A percentile compares a stretch with the other conserved stretches of the same genome.
Evolutionary conservation across 2,113 vertebrate species (phyloP).

Genomic region (Uria lomvia): DNA sequence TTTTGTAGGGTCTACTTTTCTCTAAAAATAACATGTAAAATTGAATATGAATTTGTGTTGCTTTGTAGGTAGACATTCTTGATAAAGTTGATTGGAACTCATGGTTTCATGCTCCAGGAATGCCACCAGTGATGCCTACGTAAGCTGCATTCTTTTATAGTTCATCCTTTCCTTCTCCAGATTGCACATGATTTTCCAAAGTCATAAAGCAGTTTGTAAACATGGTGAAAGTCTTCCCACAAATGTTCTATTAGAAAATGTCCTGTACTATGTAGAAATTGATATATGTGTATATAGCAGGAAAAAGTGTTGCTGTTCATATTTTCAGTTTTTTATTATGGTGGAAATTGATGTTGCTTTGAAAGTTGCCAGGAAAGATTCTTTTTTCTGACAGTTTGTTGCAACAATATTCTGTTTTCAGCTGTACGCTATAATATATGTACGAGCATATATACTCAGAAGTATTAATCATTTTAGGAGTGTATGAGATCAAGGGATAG

Average conservation of each 20-base stretch:
- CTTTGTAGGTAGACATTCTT: slow-evolving; percentile 84
- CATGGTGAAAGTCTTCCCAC: background rate
- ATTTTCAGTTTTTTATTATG: background rate
- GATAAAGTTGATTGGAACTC: slow-evolving; percentile 92
- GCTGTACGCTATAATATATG: background rate
- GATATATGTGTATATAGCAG: background rate
- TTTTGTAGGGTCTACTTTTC: background rate
- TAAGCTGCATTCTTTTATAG: slow-evolving; percentile 62
- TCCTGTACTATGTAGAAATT: background rate
- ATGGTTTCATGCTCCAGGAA: slow-evolving; percentile 92
- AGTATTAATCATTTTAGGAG: background rate
- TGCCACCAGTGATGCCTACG: slow-evolving; percentile 89
- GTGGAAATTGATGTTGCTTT: background rate
- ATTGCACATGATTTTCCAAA: background rate
- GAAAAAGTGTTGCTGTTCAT: background rate
- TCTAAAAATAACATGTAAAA: background rate
- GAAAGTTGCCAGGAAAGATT: background rate
- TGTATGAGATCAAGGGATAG: background rate
- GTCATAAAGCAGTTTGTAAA: background rate
- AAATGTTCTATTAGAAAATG: background rate
- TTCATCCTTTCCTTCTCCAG: background rate
- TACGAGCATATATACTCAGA: background rate
- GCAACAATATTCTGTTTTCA: background rate
- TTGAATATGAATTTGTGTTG: background rate
- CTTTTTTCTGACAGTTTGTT: background rate